A percentile compares a stretch with the other conserved stretches of the same genome.
Evolutionary conservation across 2,113 vertebrate genomes (phyloP).

Genomic region (Chlorodrepanis virens): DNA sequence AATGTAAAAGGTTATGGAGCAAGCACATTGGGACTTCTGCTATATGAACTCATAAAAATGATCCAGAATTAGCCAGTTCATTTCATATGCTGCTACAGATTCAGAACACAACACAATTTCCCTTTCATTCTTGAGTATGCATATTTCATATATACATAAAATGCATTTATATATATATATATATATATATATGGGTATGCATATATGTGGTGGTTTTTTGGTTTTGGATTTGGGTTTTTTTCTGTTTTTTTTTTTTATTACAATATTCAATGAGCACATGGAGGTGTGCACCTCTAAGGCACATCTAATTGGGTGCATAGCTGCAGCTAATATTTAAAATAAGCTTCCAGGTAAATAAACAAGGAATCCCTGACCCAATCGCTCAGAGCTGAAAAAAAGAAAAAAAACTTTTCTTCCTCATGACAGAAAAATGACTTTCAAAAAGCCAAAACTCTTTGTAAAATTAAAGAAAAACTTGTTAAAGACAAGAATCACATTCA

Average conservation of each 20-base stretch:
- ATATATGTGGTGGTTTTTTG: too few relatives aligned
- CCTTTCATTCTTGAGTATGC: neutral
- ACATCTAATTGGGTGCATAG: neutral
- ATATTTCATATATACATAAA: neutral
- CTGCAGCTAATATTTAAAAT: neutral
- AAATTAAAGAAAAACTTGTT: neutral
- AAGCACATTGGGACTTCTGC: neutral
- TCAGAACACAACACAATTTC: neutral
- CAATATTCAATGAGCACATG: neutral
- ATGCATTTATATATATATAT: neutral
- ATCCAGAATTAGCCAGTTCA: neutral
- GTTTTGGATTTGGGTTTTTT: neutral
- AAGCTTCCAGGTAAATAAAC: neutral
- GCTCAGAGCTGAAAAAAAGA: neutral
- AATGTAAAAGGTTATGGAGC: slow-evolving; percentile 4
- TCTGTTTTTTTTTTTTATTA: neutral
- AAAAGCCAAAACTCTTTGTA: neutral
- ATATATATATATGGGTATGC: too few relatives aligned
- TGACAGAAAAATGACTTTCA: neutral
- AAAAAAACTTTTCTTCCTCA: neutral
- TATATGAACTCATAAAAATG: slow-evolving; percentile 1
- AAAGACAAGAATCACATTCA: neutral
- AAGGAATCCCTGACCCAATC: neutral
- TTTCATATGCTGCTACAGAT: neutral
- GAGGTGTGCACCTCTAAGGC: neutral